These are phyloP conservation scores for Epinotia bilunana DNA, from an alignment of 2,888 invertebrate species.

Conservation along the genomic window DNA sequence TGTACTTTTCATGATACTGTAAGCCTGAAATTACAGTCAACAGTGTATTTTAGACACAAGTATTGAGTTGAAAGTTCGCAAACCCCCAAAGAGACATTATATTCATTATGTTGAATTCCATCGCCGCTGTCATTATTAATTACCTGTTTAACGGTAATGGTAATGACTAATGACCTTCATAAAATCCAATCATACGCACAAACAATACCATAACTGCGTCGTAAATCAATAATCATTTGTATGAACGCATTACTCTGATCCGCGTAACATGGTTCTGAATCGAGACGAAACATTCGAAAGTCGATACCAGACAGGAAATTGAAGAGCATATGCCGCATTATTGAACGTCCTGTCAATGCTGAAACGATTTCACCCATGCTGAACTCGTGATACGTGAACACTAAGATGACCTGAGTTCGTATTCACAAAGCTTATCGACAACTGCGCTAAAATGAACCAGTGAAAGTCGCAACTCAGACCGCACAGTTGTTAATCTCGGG, in stretches of 20 bases:
- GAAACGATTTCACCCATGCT: constrained; percentile 2
- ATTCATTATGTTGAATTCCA: neutral
- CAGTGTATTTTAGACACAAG: neutral
- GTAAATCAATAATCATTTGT: neutral
- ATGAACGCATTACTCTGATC: neutral
- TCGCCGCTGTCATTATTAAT: neutral
- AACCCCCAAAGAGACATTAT: neutral
- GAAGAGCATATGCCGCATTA: neutral
- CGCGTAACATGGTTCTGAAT: neutral
- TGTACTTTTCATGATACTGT: neutral
- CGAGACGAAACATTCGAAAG: constrained; percentile 11
- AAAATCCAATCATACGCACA: neutral
- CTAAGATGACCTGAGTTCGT: neutral
- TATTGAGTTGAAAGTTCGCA: neutral
- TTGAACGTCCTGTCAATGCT: neutral
- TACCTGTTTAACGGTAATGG: neutral
- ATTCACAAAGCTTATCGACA: neutral
- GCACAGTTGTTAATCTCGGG: neutral
- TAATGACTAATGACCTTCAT: neutral
- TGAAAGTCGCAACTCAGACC: neutral
- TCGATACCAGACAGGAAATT: constrained; percentile 8
- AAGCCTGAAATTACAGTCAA: neutral
- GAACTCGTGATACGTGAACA: constrained; percentile 4
- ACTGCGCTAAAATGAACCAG: neutral
- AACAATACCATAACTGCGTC: neutral